Base-by-base conservation (phyloP, 2,888 invertebrate genomes). In the Hydrotaea diabolus region DNA sequence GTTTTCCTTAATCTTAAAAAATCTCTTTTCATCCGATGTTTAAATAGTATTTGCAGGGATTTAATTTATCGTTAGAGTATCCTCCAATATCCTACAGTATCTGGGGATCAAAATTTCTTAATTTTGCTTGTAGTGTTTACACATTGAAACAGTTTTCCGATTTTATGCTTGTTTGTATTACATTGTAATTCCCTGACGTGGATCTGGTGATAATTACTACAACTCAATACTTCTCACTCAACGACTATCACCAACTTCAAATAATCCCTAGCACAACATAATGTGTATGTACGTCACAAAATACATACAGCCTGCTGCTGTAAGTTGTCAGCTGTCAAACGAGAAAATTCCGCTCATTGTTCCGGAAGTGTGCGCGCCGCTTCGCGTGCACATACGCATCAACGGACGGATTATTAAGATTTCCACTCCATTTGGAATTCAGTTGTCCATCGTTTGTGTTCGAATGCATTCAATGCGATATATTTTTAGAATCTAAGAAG, bases 321-420 rank as follows among this genome's bases (percentile, higher is more conserved):
- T 62, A 23, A 69, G 39, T 46, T 69, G 69, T 69, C 69, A 69
- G 69, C 69, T 69, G 69, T 69, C 69, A 69, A 46, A 46, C 15
- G 39, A 31, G 31, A 69, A 9, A 23, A 69, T 46, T 46, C 39
- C 15, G 21, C 8, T 21, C 43, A 69, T 23, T 46, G 21, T 17
- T 69, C 46, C 46, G 69, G 69, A 69, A 69, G 17, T 69, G 69
- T 69, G 46, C 15, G 21, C 21, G 15, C 11, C 49, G 39, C 39
- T 9, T 2, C 59, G 26, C 23, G 59, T 21, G 11, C 31, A 36
- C 49, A 19, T 19, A 17, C 17, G 21, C 21, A 66, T 23, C 39
- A 15, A 49, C n/a, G n/a, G n/a, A 21, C 13, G 69, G 69, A 69
- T 69, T 69, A 69, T 46, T 13, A 15, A 69, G 46, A 69, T 46